phyloP scores from a whole-genome alignment of 53 echinoderm and acorn worm species.

The Temnopleurus reevesii region DNA sequence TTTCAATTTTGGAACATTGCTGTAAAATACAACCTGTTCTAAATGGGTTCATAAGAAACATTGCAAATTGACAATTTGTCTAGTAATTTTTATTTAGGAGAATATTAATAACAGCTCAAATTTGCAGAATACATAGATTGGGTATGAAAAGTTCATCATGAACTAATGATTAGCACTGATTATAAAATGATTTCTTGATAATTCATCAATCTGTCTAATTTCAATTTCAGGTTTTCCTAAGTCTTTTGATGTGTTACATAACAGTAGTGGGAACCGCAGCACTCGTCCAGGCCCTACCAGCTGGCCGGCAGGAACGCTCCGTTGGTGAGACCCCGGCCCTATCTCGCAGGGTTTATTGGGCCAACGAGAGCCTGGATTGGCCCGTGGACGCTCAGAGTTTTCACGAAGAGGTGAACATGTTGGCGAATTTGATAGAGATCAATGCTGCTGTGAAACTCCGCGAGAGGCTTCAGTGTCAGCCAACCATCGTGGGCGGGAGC shows the following conservation, averaged over 20 bases:
- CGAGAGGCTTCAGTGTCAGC: neutral
- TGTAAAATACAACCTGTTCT: too few relatives aligned
- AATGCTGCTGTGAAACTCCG: neutral
- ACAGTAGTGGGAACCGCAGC: neutral
- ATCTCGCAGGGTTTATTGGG: neutral
- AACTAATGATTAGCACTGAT: too few relatives aligned
- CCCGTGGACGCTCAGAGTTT: neutral
- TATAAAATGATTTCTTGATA: too few relatives aligned
- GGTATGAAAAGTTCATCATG: too few relatives aligned
- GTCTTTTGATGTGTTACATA: neutral
- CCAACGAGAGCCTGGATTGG: neutral
- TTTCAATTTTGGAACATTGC: too few relatives aligned
- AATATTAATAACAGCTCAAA: too few relatives aligned
- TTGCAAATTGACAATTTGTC: too few relatives aligned
- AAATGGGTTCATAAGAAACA: too few relatives aligned
- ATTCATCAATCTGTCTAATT: neutral
- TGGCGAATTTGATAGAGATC: neutral
- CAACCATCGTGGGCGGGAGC: neutral
- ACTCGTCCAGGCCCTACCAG: neutral
- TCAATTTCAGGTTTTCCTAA: neutral
- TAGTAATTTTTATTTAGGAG: too few relatives aligned
- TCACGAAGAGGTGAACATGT: neutral
- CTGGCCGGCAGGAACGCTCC: neutral
- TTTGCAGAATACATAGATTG: too few relatives aligned
- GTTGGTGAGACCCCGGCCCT: neutral